Percentiles rank a stretch among this genome's conserved stretches.
These are phyloP conservation scores for Pandemis heparana DNA, from an alignment of 2,888 invertebrate species.

Conservation along the genomic window DNA sequence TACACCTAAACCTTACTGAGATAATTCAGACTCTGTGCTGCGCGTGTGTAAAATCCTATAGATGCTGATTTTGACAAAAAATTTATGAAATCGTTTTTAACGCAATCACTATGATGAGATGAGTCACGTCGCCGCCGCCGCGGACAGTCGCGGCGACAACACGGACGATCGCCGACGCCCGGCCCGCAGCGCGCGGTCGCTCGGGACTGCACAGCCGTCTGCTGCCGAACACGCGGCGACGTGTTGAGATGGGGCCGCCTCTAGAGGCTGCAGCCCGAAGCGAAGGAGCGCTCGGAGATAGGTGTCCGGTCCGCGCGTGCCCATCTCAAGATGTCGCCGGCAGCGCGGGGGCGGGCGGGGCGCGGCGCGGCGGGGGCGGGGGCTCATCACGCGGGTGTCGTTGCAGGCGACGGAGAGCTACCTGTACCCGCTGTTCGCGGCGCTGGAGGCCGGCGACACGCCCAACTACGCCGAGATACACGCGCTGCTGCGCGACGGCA, in stretches of 20 bases:
- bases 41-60: too few relatives aligned
- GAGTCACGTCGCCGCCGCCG: too few relatives aligned
- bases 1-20: too few relatives aligned
- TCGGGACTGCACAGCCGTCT: background rate
- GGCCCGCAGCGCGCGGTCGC: too few relatives aligned
- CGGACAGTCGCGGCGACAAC: too few relatives aligned
- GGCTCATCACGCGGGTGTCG: slow-evolving; percentile 42
- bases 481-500: slow-evolving; percentile 74
- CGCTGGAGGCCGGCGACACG: slow-evolving; percentile 80
- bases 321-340: slow-evolving; percentile 6
- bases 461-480: slow-evolving; percentile 74
- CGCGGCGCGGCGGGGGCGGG: slow-evolving; percentile 37
- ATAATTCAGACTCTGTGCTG: too few relatives aligned
- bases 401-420: slow-evolving; percentile 76
- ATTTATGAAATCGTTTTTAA: too few relatives aligned
- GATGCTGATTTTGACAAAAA: too few relatives aligned
- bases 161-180: too few relatives aligned
- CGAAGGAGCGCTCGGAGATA: background rate
- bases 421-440: slow-evolving; percentile 82
- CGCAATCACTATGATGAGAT: too few relatives aligned
- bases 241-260: background rate
- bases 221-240: background rate
- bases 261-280: background rate
- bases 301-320: background rate
- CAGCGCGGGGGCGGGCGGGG: background rate